Evolutionary conservation across 2,888 invertebrate species (phyloP), one percentile per base, ranked within the genome.

Genomic region (Acrobasis suavella): DNA sequence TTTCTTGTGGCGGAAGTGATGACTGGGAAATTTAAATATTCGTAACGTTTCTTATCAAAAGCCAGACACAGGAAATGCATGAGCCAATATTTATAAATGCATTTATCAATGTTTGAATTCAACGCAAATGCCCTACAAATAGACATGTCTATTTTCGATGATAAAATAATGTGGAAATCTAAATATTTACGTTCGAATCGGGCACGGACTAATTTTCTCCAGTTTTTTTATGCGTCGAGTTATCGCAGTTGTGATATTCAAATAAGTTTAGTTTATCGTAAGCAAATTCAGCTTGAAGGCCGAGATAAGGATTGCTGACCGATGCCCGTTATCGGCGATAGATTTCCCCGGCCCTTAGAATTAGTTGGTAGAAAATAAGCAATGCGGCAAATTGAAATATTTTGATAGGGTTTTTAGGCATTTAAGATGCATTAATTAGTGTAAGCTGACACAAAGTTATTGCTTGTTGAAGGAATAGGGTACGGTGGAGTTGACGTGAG

Each of bases 41-140:
- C 22, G 10, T 58, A 32, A 50, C 49, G 3, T 50, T 42, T 16
- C 16, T 62, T 62, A 62, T 62, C 62, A 62, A 49, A 49, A 62
- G 2, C 3, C 55, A 10, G 32, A 49, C 32, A 55, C 62, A 62
- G 62, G 62, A 55, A 55, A 62, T 55, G 55, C 46, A 62, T 37
- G 16, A 61, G 15, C 22, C 32, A 62, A 62, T 62, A 62, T 62
- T 62, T 62, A 50, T 17, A 55, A 55, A 62, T 62, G 49, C 38
- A 38, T 49, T 32, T 61, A 61, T 55, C 49, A 49, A 49, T 61
- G 14, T 52, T 22, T 51, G 9, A 42, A 42, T 56, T 39, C 42
- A 42, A 56, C 9, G 42, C 56, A 42, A 56, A 42, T 42, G 56
- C 15, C 42, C 16, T 6, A 56, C 39, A 56, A 56, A 56, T 46